Conservation (phyloP, 2,888 invertebrate species). For the Acronicta aceris region DNA sequence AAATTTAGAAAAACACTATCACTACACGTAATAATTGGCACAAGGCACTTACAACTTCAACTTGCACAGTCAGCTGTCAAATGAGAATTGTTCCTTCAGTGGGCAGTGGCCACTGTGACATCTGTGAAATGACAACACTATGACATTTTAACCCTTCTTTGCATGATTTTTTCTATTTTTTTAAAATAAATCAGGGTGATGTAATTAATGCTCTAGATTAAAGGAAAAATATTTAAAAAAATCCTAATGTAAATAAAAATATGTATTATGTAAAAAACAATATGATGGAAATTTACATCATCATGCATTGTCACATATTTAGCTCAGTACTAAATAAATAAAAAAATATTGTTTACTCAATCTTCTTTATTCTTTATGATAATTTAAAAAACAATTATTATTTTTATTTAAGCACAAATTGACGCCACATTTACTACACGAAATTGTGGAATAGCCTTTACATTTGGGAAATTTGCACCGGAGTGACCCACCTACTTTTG, state of each 20-base stretch:
- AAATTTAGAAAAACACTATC: constrained; percentile 50
- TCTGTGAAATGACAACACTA: no score
- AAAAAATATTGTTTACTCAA: background rate
- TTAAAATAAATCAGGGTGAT: constrained; percentile 59
- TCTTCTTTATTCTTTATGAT: constrained; percentile 3
- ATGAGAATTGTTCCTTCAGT: background rate
- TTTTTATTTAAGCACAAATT: constrained; percentile 64
- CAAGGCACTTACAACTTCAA: constrained; percentile 28
- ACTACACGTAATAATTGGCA: constrained; percentile 36
- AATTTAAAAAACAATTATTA: constrained; percentile 49
- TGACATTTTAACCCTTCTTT: constrained; percentile 44
- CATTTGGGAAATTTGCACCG: no score
- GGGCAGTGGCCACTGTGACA: no score
- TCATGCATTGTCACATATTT: constrained; percentile 1
- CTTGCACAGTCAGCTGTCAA: constrained; percentile 15
- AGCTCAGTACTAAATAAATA: constrained; percentile 25
- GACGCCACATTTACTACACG: no score
- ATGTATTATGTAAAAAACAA: constrained; percentile 50
- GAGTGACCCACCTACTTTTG: no score
- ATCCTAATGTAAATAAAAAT: constrained; percentile 57
- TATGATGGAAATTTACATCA: constrained; percentile 15
- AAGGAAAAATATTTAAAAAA: constrained; percentile 27
- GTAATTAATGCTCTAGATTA: constrained; percentile 53
- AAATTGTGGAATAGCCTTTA: no score
- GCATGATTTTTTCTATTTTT: constrained; percentile 56